phyloP scores from a whole-genome alignment of 2,797 vertebrate genomes.

The Mus spretus region DNA sequence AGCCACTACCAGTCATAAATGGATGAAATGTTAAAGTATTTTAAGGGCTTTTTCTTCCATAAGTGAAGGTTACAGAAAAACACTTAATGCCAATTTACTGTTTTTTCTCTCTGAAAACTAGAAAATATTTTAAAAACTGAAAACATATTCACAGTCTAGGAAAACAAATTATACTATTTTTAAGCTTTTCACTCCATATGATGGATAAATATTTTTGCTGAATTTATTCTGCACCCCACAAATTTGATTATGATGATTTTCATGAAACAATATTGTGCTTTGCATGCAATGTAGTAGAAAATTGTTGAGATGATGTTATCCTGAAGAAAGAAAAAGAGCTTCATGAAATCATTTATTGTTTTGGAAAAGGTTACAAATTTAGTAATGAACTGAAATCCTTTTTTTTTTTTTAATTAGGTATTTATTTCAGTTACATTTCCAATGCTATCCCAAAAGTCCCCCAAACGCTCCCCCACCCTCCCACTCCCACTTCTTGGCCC shows the following conservation, averaged over 20 bases:
- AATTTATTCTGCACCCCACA: no score
- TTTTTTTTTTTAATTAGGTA: no score
- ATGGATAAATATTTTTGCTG: neutral
- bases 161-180: neutral
- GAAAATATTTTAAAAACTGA: conserved; percentile 3
- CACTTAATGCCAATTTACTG: neutral
- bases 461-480: no score
- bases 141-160: neutral
- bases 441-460: no score
- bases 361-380: neutral
- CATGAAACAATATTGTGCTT: neutral
- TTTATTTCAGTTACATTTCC: no score
- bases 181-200: neutral
- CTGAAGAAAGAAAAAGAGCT: neutral
- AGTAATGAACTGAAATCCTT: neutral
- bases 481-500: no score
- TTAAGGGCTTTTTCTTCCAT: neutral
- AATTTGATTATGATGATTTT: neutral
- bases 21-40: neutral
- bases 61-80: neutral
- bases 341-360: neutral
- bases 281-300: neutral
- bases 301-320: neutral
- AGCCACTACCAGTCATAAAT: neutral
- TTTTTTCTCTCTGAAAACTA: neutral